Evolutionary conservation across 2,797 vertebrate genomes (phyloP), one percentile per base, ranked within the genome.

Genomic region (Halcyon smyrnensis): DNA sequence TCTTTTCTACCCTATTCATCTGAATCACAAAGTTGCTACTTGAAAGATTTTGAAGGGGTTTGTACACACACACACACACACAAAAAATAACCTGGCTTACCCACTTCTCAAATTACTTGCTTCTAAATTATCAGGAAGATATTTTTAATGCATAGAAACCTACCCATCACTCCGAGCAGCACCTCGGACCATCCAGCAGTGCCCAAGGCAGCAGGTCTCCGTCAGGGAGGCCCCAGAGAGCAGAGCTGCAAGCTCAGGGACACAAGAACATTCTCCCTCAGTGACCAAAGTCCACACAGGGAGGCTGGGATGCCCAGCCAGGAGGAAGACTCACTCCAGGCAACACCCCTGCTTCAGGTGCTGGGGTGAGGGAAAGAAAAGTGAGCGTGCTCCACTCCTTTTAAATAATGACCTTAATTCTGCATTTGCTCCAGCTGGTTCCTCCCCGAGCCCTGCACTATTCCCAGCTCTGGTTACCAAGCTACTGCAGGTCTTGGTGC

Each of bases 221-320:
- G 4, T 37, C 36, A 37, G 36, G 36, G 36, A 37, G 36, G 2
- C 7, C 41, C 39, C 9, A 0, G 0, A 3, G 1, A 4, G 14
- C 60, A 39, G 48, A 62, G 25, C 32, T 0, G 46, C 8, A 1
- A 10, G 17, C 37, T 4, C 27, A 5, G 15, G 13, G 15, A 20
- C 27, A 11, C 6, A 17, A 9, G 9, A 48, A 1, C 11, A 1
- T 9, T 17, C 12, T 5, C 19, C 74, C 15, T 2, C 6, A 5
- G 5, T 0, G 4, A 12, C 37, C 27, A 2, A 0, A 2, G 3
- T 1, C 51, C 45, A 11, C 1, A 3, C 2, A 0, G 6, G 0
- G 0, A 25, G 25, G 18, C 28, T 6, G 3, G 4, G 19, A 32
- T 41, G 6, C 15, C 30, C 0, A 0, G 8, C 2, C 15, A 30